These are phyloP conservation scores for Pseudomyrmex concolor DNA, from an alignment of 1,140 invertebrate species.

Conservation along the genomic window DNA sequence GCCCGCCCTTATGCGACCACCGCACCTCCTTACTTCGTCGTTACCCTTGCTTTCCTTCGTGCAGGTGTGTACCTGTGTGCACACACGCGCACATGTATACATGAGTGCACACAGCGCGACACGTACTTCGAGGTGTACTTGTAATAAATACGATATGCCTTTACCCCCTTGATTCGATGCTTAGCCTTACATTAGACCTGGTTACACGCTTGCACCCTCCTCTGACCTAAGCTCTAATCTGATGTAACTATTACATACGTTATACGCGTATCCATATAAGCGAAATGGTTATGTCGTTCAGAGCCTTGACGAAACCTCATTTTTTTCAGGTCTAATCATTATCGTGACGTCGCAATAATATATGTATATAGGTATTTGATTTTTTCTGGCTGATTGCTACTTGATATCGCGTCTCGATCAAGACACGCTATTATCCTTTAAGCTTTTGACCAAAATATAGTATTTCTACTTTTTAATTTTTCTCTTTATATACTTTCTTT, in stretches of 20 bases:
- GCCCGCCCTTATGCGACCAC: conserved; percentile 35
- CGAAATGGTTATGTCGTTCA: conserved; percentile 25
- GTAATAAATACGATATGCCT: conserved; percentile 58
- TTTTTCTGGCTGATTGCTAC: background rate
- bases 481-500: background rate
- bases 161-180: conserved; percentile 67
- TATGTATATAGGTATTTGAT: background rate
- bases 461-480: no score
- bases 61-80: conserved; percentile 38
- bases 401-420: conserved; percentile 24
- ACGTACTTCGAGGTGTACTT: conserved; percentile 60
- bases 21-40: conserved; percentile 41
- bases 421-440: background rate
- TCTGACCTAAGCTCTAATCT: conserved; percentile 70
- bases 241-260: conserved; percentile 81
- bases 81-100: conserved; percentile 35
- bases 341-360: conserved; percentile 4
- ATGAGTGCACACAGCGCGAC: background rate
- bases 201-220: conserved; percentile 72
- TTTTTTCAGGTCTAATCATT: conserved; percentile 4
- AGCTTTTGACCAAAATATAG: no score
- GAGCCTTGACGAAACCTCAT: conserved; percentile 34
- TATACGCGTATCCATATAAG: conserved; percentile 67
- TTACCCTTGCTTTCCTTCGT: conserved; percentile 64
- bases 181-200: conserved; percentile 75